Base-by-base conservation (phyloP, 1,140 invertebrate species). In the Cataglyphis hispanica region DNA sequence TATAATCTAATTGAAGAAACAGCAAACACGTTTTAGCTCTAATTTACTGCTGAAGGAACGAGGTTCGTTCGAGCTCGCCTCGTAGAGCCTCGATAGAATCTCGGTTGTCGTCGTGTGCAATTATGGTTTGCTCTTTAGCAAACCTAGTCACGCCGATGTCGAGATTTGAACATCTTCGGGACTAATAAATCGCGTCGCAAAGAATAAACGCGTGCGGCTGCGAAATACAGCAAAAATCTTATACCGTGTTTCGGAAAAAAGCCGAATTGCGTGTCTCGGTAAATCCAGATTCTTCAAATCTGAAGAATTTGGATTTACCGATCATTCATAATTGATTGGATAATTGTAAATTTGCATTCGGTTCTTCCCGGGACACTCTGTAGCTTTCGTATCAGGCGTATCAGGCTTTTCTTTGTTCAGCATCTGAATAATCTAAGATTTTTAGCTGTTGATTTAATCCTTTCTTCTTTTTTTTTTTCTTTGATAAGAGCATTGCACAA, bases 131-230 rank as follows among this genome's bases (percentile, higher is more conserved):
- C 66, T 50, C 53, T 31, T 31, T 66, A 5, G 22, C 53, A 66
- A 58, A 56, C 37, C 63, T 40, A 58, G 25, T 88, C 50, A 67
- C 77, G 78, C 66, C 86, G 64, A 46, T 87, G 69, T 60, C 58
- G 76, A 83, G 76, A 67, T 72, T 50, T 89, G 88, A 88, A 88
- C 87, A 89, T 88, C 84, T 77, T 89, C 87, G 64, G 84, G 87
- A 81, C 85, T 50, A 78, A 86, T 81, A 75, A 63, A n/a, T n/a
- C 69, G 77, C 34, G 61, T 81, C 10, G 69, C 75, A 89, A 80
- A 89, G 75, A 89, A 89, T 77, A 88, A 61, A 58, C n/a, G 85
- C 13, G 43, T 50, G 70, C 27, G 11, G 37, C 60, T 67, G 81
- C 60, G 8, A 63, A 37, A 64, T 77, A 74, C 66, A 81, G 66